Conservation (phyloP, 2,888 invertebrate genomes). For the Apamea anceps region DNA sequence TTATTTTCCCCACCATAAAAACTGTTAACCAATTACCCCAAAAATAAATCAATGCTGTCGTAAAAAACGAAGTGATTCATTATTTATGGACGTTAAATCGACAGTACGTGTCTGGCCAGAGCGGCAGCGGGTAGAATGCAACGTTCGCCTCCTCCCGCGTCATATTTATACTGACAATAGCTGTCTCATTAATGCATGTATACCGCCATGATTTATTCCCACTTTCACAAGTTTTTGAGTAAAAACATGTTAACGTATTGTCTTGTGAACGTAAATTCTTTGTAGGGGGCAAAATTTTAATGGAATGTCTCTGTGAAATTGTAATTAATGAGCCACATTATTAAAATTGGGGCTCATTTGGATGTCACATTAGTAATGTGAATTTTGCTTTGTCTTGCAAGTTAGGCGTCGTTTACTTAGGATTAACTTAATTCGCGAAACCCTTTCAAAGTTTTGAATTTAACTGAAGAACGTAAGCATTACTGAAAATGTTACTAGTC, state of each 20-base stretch:
- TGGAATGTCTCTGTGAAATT: constrained; percentile 21
- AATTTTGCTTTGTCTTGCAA: constrained; percentile 31
- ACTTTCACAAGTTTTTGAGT: constrained; percentile 51
- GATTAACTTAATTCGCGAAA: constrained; percentile 14
- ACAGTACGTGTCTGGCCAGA: constrained; percentile 69
- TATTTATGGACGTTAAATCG: constrained; percentile 73
- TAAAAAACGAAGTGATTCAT: constrained; percentile 69
- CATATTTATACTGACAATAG: constrained; percentile 76
- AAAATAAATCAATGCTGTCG: constrained; percentile 55
- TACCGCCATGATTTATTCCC: constrained; percentile 58
- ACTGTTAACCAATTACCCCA: constrained; percentile 29
- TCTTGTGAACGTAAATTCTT: constrained; percentile 38
- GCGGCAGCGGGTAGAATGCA: constrained; percentile 58
- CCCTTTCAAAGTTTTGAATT: constrained; percentile 12
- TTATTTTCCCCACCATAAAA: constrained; percentile 29
- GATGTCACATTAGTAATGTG: constrained; percentile 27
- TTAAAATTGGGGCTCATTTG: constrained; percentile 45
- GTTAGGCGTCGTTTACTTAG: constrained; percentile 17
- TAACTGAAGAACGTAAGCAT: constrained; percentile 10
- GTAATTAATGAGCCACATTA: constrained; percentile 33
- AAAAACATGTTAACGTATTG: constrained; percentile 38
- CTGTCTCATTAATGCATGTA: constrained; percentile 78
- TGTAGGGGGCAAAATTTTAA: constrained; percentile 20
- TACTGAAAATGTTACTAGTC: neutral
- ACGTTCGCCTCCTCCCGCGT: constrained; percentile 59